Percentiles rank a stretch among this genome's conserved stretches.
Evolutionary conservation across 2,113 vertebrate genomes (phyloP).

Genomic region (Macaca mulatta): DNA sequence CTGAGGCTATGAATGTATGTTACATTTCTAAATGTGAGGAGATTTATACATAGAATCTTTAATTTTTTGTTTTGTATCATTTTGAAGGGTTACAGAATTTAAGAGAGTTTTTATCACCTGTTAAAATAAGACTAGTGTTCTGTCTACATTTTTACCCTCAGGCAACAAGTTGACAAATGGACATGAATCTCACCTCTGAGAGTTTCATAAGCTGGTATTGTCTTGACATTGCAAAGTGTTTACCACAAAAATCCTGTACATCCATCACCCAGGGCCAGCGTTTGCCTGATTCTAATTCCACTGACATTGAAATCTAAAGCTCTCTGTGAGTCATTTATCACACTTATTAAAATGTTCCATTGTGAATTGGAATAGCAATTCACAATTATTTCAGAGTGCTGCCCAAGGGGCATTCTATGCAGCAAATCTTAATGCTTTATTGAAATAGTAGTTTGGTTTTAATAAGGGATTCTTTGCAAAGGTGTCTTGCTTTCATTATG

Average conservation of each 20-base stretch:
- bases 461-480: constrained; percentile 81
- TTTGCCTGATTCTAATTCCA: constrained; percentile 81
- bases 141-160: constrained; percentile 69
- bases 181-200: constrained; percentile 79
- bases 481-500: constrained; percentile 77
- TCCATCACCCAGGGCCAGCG: constrained; percentile 82
- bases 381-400: constrained; percentile 87
- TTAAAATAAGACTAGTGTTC: constrained; percentile 75
- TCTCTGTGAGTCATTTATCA: constrained; percentile 90
- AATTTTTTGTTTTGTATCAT: constrained; percentile 44
- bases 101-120: constrained; percentile 65
- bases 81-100: constrained; percentile 51
- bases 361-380: constrained; percentile 91
- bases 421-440: constrained; percentile 89
- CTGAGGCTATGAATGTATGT: neutral
- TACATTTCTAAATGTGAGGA: neutral
- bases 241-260: constrained; percentile 81
- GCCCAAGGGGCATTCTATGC: constrained; percentile 83
- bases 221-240: constrained; percentile 83
- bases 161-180: constrained; percentile 82
- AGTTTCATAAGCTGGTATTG: constrained; percentile 81
- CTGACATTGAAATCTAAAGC: constrained; percentile 84
- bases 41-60: neutral
- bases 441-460: constrained; percentile 83
- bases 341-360: constrained; percentile 91